Evolutionary conservation across 37 sponge, comb jelly and placozoan genomes (phyloP).

Genomic region (Hormiphora californensis): DNA sequence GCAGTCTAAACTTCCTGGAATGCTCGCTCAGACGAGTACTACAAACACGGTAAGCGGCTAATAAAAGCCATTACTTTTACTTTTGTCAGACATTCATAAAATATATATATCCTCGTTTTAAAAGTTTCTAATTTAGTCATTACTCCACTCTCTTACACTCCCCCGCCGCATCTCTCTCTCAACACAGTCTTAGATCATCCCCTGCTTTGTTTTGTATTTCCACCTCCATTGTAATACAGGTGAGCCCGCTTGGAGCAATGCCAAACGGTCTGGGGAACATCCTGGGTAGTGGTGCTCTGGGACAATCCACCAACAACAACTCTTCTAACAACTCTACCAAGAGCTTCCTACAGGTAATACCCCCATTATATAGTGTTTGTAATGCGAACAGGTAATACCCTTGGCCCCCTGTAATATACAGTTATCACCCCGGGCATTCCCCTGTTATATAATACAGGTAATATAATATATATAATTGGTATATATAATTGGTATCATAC

Average conservation of each 20-base stretch:
- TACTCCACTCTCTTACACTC: not conserved
- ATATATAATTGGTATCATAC: no score
- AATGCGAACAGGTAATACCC: no score
- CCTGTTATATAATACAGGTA: no score
- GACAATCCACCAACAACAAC: not conserved
- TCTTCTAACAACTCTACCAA: conserved; percentile 15
- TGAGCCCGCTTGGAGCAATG: not conserved
- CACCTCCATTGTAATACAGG: not conserved
- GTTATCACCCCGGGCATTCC: no score
- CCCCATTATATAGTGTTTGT: no score
- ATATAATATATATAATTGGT: no score
- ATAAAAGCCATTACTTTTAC: not conserved
- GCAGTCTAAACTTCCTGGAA: not conserved
- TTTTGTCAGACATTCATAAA: not conserved
- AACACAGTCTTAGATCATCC: not conserved
- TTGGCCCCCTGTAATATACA: no score
- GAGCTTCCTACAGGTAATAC: conserved; percentile 26
- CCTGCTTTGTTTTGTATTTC: not conserved
- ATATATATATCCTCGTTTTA: not conserved
- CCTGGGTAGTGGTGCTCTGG: not conserved
- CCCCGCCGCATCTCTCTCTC: not conserved
- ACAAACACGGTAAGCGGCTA: conserved; percentile 8
- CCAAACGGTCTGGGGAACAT: conserved; percentile 30
- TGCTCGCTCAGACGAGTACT: no score
- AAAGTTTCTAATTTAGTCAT: no score